Conservation (phyloP, 2,797 vertebrate species). For the Hafferia zeledoni region DNA sequence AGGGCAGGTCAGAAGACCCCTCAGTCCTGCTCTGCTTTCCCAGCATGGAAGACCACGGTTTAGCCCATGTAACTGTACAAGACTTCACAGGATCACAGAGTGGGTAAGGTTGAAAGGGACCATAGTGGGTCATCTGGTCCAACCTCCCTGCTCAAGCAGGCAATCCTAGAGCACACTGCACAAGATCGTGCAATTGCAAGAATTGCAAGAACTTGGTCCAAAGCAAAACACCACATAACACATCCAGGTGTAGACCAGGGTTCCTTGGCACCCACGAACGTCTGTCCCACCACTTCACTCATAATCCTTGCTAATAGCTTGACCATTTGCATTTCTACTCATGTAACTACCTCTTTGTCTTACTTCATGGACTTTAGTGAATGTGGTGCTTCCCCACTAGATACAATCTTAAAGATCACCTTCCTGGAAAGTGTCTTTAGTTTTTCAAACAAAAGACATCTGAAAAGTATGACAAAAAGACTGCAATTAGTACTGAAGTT, state of each 20-base stretch:
- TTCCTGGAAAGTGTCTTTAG: not conserved
- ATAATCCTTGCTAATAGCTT: not conserved
- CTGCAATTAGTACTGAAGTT: not conserved
- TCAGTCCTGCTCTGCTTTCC: not conserved
- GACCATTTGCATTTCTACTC: not conserved
- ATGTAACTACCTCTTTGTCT: not conserved
- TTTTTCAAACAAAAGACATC: not conserved
- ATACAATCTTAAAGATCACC: not conserved
- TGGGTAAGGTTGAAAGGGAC: not conserved
- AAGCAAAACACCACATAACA: not conserved
- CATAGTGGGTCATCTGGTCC: not conserved
- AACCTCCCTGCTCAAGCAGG: not conserved
- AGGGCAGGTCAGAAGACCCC: accelerated
- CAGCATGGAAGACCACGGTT: not conserved
- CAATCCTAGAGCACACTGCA: not conserved
- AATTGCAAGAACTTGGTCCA: not conserved
- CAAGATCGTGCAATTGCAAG: not conserved
- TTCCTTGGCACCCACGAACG: not conserved
- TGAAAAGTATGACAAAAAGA: not conserved
- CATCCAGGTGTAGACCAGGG: accelerated
- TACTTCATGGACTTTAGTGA: not conserved
- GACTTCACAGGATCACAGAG: not conserved
- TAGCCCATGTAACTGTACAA: accelerated
- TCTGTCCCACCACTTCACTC: not conserved
- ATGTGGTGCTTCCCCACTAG: not conserved